These are phyloP conservation scores for Catostylus mosaicus DNA, from an alignment of 30 jellyfish, hydroid and myxozoan species.

Conservation along the genomic window DNA sequence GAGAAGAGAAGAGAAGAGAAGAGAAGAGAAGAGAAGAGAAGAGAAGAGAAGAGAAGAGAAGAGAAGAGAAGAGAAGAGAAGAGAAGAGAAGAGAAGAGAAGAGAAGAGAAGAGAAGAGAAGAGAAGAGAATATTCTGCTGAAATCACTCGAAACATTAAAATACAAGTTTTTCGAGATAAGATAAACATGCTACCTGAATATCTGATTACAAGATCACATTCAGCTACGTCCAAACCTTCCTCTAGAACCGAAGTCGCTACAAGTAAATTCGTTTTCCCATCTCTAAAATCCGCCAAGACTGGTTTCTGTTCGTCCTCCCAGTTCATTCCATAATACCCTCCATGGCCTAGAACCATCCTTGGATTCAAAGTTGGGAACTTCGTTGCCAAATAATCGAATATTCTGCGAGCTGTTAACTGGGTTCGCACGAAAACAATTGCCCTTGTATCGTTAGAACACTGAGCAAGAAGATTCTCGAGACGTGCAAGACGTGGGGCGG, in stretches of 20 bases:
- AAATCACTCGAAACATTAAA: no score
- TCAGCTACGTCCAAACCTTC: slow-evolving; percentile 86
- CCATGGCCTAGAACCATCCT: slow-evolving; percentile 80
- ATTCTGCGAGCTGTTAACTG: slow-evolving; percentile 41
- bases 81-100: no score
- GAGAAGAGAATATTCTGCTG: no score
- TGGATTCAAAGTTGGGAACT: slow-evolving; percentile 49
- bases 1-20: no score
- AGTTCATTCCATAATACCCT: slow-evolving; percentile 82
- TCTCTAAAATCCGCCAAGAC: slow-evolving; percentile 49
- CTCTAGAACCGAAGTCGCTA: slow-evolving; percentile 86
- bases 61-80: no score
- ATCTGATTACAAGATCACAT: slow-evolving; percentile 79
- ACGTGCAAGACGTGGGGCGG: slow-evolving; percentile 29
- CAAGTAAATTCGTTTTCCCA: slow-evolving; percentile 66
- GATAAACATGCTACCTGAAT: slow-evolving; percentile 47
- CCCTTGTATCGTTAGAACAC: slow-evolving; percentile 34
- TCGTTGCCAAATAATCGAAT: slow-evolving; percentile 16
- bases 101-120: no score
- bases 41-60: no score
- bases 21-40: no score
- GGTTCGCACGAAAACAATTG: slow-evolving; percentile 66
- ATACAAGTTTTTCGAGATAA: no score
- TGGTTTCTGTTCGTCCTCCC: slow-evolving; percentile 80
- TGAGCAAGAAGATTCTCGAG: slow-evolving; percentile 33